phyloP scores from a whole-genome alignment of 1,140 invertebrate species.

The Achatina immaculata region DNA sequence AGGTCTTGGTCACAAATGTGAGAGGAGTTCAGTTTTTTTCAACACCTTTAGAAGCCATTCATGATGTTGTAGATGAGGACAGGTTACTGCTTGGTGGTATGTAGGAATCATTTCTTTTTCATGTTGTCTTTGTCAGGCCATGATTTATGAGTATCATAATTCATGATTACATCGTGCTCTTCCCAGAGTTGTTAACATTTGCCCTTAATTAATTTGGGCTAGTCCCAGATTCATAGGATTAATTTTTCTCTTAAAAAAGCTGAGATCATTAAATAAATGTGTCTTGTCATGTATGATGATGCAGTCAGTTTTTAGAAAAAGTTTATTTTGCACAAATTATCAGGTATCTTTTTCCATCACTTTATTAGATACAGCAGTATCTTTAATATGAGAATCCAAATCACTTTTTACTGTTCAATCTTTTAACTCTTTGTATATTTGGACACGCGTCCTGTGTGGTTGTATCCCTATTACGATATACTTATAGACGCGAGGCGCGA shows the following conservation, averaged over 20 bases:
- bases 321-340: too few relatives aligned
- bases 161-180: neutral
- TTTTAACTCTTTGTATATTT: too few relatives aligned
- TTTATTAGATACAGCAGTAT: too few relatives aligned
- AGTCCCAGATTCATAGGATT: neutral
- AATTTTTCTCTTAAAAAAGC: neutral
- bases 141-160: neutral
- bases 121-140: neutral
- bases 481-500: too few relatives aligned
- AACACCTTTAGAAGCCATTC: conserved; percentile 80
- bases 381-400: too few relatives aligned
- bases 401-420: too few relatives aligned
- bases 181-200: neutral
- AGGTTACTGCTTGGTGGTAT: conserved; percentile 89
- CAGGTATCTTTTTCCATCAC: too few relatives aligned
- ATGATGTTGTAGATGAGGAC: conserved; percentile 88
- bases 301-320: too few relatives aligned
- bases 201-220: neutral
- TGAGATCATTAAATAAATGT: neutral
- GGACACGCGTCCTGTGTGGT: too few relatives aligned
- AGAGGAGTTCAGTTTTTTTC: conserved; percentile 55
- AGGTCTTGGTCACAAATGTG: conserved; percentile 38
- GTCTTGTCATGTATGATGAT: neutral
- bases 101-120: neutral
- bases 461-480: too few relatives aligned